Conservation (phyloP, 1,140 invertebrate species). For the Stegodyphus mimosarum region DNA sequence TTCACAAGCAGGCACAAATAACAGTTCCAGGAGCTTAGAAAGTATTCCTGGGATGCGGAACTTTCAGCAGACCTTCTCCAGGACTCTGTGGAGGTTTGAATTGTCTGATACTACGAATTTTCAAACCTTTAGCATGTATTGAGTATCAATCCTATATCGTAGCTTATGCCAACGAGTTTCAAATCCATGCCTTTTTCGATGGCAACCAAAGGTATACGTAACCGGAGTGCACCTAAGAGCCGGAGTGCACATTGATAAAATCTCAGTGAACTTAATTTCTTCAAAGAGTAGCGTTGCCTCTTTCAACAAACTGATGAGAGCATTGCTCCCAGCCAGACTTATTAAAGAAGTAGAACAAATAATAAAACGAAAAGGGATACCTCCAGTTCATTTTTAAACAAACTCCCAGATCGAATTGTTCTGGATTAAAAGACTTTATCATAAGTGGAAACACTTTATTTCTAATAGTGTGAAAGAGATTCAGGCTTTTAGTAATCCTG, state of each 20-base stretch:
- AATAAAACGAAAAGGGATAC: background rate
- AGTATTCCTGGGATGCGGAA: no score
- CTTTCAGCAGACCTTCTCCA: conserved; percentile 8
- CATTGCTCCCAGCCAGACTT: conserved; percentile 60
- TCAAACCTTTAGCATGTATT: background rate
- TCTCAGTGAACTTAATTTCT: conserved; percentile 62
- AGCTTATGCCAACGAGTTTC: conserved; percentile 3
- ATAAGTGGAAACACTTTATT: conserved; percentile 63
- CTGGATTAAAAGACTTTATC: conserved; percentile 65
- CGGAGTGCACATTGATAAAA: conserved; percentile 26
- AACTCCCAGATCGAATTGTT: conserved; percentile 67
- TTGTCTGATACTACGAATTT: conserved; percentile 7
- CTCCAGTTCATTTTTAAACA: conserved; percentile 63
- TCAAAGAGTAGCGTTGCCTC: conserved; percentile 66
- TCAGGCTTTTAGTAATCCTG: conserved; percentile 3
- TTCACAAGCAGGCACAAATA: conserved; percentile 3
- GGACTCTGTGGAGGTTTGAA: conserved; percentile 8
- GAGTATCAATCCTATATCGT: background rate
- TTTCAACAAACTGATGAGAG: conserved; percentile 62
- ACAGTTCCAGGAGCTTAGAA: no score
- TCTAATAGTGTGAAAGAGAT: conserved; percentile 17
- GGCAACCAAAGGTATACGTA: conserved; percentile 65
- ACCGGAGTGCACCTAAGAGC: conserved; percentile 64
- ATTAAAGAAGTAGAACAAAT: background rate
- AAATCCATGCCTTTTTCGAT: conserved; percentile 66